phyloP scores from a whole-genome alignment of 2,797 vertebrate species.

The Chloroceryle amazona region DNA sequence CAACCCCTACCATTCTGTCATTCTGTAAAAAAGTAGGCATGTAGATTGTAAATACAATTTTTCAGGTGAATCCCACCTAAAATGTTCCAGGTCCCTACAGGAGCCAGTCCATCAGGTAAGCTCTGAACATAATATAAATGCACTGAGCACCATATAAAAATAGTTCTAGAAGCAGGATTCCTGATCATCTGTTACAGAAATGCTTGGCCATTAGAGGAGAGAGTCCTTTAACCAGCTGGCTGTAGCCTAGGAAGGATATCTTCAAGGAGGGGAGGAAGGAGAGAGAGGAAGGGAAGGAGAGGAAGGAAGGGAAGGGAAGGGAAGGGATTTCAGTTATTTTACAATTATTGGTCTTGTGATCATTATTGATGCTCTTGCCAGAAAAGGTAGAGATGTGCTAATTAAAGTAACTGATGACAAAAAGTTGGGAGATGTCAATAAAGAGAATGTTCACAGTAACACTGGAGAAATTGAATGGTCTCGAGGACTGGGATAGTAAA shows the following conservation, averaged over 20 bases:
- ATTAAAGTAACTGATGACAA: constrained; percentile 16
- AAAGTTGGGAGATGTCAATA: not conserved
- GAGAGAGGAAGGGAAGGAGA: not conserved
- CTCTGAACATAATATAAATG: not conserved
- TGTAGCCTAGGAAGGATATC: not conserved
- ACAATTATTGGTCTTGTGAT: not conserved
- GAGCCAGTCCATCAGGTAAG: not conserved
- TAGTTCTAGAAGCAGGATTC: not conserved
- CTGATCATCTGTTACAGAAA: not conserved
- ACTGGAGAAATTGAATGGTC: not conserved
- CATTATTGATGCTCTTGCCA: not conserved
- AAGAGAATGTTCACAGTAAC: not conserved
- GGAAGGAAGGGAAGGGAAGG: not conserved
- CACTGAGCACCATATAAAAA: not conserved
- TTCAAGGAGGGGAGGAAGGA: not conserved
- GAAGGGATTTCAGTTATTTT: not conserved
- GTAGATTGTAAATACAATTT: not conserved
- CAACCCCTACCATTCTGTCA: not conserved
- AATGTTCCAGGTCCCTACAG: not conserved
- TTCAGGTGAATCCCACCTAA: not conserved
- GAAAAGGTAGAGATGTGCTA: constrained; percentile 4
- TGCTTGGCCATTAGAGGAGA: not conserved
- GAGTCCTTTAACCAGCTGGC: not conserved
- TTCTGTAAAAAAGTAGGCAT: not conserved
- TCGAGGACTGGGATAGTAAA: not conserved